Conservation (phyloP, 2,797 vertebrate species). For the Coluber constrictor region DNA sequence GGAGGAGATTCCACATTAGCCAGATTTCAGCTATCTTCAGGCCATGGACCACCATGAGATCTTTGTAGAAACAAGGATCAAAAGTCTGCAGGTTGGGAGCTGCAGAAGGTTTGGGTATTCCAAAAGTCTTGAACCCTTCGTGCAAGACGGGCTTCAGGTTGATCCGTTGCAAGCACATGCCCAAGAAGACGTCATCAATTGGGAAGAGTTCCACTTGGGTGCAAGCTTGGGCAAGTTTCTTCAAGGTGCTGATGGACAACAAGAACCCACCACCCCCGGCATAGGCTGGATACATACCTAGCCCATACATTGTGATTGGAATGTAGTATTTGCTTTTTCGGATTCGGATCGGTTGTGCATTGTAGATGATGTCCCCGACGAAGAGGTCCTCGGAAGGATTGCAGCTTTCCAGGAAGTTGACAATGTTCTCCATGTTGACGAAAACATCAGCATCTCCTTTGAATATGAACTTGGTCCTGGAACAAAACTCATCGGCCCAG, state of each 20-base stretch:
- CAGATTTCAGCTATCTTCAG: slow-evolving; percentile 92
- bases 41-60: slow-evolving; percentile 96
- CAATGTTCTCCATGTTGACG: slow-evolving; percentile 90
- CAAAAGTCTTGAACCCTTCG: slow-evolving; percentile 92
- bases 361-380: slow-evolving; percentile 90
- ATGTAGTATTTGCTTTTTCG: slow-evolving; percentile 91
- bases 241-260: slow-evolving; percentile 85
- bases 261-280: slow-evolving; percentile 93
- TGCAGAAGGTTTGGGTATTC: slow-evolving; percentile 87
- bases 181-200: slow-evolving; percentile 95
- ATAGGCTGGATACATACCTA: slow-evolving; percentile 84
- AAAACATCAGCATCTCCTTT: slow-evolving; percentile 94
- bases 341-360: slow-evolving; percentile 86
- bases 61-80: slow-evolving; percentile 93
- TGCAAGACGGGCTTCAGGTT: slow-evolving; percentile 83
- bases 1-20: slow-evolving; percentile 97
- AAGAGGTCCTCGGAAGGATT: slow-evolving; percentile 80
- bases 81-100: slow-evolving; percentile 91
- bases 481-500: slow-evolving; percentile 88
- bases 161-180: slow-evolving; percentile 95
- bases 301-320: slow-evolving; percentile 88
- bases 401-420: slow-evolving; percentile 82
- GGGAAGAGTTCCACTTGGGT: slow-evolving; percentile 94
- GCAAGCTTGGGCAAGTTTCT: slow-evolving; percentile 82
- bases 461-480: slow-evolving; percentile 85